Conservation (phyloP, 2,797 vertebrate species). For the Xenops minutus region DNA sequence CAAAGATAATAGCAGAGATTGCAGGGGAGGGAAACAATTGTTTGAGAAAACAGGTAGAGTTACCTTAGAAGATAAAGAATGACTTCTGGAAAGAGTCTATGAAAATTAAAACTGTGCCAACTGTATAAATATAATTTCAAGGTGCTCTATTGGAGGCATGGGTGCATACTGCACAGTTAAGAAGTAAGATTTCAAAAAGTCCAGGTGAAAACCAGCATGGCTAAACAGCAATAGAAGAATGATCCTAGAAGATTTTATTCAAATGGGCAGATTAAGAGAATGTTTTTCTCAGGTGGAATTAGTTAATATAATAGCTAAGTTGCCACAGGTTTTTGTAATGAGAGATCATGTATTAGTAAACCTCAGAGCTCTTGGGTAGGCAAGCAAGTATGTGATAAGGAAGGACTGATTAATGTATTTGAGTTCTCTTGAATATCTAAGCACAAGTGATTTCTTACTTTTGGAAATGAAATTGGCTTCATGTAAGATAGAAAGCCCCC, state of each 20-base stretch:
- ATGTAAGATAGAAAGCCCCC: not conserved
- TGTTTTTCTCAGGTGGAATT: not conserved
- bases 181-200: not conserved
- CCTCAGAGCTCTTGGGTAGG: not conserved
- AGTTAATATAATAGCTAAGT: not conserved
- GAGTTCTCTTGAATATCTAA: not conserved
- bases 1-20: not conserved
- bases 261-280: not conserved
- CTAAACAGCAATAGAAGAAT: not conserved
- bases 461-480: not conserved
- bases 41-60: not conserved
- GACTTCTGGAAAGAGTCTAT: not conserved
- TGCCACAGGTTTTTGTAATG: not conserved
- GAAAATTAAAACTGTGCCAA: not conserved
- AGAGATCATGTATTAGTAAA: not conserved
- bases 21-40: not conserved
- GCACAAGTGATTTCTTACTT: not conserved
- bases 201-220: not conserved
- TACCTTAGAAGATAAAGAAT: not conserved
- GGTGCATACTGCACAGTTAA: not conserved
- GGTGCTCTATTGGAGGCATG: not conserved
- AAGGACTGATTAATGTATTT: not conserved
- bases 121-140: not conserved
- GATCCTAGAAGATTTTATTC: not conserved
- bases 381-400: not conserved